These are phyloP conservation scores for Teleogryllus oceanicus DNA, from an alignment of 2,888 invertebrate genomes.

Conservation along the genomic window DNA sequence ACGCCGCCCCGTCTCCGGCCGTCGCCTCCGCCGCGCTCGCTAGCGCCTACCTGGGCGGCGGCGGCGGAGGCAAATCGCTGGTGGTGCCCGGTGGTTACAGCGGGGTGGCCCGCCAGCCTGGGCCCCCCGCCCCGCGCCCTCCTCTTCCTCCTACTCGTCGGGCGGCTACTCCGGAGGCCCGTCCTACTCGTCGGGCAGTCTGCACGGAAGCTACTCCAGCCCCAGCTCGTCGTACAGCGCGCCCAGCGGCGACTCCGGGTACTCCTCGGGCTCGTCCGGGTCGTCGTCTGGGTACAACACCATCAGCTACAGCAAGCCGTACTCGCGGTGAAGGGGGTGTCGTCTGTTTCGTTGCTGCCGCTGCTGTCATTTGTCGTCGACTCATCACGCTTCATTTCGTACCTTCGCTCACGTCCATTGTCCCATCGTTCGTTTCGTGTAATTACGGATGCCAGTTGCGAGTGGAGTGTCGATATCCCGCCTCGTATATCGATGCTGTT, in stretches of 20 bases:
- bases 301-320: slow-evolving; percentile 1
- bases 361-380: too few species aligned
- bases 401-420: too few species aligned
- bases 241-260: background rate
- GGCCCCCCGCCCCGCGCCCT: background rate
- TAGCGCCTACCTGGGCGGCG: background rate
- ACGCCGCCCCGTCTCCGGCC: background rate
- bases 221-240: background rate
- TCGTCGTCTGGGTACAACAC: background rate
- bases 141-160: background rate
- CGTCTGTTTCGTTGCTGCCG: too few species aligned
- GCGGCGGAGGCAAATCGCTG: background rate
- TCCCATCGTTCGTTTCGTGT: too few species aligned
- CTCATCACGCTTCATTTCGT: too few species aligned
- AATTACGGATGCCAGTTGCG: too few species aligned
- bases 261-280: background rate
- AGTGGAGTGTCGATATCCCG: too few species aligned
- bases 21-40: background rate
- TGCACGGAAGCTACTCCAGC: background rate
- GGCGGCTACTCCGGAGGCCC: background rate
- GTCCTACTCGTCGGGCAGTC: background rate
- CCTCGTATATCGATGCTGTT: too few species aligned
- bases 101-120: background rate
- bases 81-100: background rate
- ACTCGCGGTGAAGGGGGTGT: background rate